Evolutionary conservation across 2,797 vertebrate species (phyloP).

Genomic region (Cottoperca gobio): DNA sequence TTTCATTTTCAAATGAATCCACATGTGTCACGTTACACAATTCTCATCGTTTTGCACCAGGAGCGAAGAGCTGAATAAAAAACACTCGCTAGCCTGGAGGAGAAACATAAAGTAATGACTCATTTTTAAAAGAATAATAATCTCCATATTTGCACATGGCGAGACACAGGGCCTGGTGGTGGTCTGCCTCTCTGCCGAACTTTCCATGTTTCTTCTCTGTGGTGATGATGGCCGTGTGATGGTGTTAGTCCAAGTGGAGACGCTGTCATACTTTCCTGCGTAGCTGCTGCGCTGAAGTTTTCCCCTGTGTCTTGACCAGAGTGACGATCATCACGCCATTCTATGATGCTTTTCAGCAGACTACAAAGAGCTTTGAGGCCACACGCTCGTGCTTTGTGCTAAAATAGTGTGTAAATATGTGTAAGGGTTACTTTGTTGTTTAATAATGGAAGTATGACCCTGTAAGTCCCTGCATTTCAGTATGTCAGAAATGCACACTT

Average conservation of each 20-base stretch:
- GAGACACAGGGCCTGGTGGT: conserved; percentile 72
- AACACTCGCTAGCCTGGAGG: conserved; percentile 9
- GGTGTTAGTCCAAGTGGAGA: conserved; percentile 60
- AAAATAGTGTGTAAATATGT: conserved; percentile 3
- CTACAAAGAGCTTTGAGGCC: conserved; percentile 71
- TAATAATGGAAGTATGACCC: background rate
- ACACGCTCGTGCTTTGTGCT: conserved; percentile 56
- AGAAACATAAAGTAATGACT: conserved; percentile 69
- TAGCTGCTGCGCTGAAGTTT: conserved; percentile 75
- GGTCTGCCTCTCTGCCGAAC: conserved; percentile 68
- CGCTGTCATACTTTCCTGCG: conserved; percentile 85
- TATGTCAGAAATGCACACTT: background rate
- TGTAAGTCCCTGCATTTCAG: background rate
- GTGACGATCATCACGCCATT: conserved; percentile 67
- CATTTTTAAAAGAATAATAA: conserved; percentile 76
- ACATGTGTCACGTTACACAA: conserved; percentile 41
- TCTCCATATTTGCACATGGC: conserved; percentile 78
- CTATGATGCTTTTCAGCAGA: conserved; percentile 69
- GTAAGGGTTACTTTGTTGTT: conserved; percentile 13
- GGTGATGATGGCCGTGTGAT: conserved; percentile 64
- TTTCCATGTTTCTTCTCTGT: conserved; percentile 85
- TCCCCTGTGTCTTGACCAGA: conserved; percentile 63
- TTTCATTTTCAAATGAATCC: conserved; percentile 7
- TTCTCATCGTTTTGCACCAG: conserved; percentile 22
- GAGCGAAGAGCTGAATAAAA: conserved; percentile 28